Base-by-base conservation (phyloP, 2,888 invertebrate genomes). In the Zonitis immaculata region DNA sequence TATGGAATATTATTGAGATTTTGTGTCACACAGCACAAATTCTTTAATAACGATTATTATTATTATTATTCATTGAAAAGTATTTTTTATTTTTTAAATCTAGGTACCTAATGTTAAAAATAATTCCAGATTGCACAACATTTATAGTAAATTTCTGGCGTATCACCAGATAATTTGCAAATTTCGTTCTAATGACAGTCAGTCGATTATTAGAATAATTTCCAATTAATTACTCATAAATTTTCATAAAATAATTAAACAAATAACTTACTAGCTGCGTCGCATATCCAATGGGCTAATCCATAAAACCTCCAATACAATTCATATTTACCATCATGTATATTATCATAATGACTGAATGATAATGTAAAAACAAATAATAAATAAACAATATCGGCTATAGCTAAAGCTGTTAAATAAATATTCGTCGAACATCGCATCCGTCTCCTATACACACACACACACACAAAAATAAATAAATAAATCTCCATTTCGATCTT, bases 351-450 rank as follows among this genome's bases (percentile, higher is more conserved):
- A 69, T 86, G 82, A 61, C 80, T 75, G 51, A 86, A 75, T 1
- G 84, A 83, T 50, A 88, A 75, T 32, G 84, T 73, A 63, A 88
- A 79, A 39, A 80, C 81, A 68, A 85, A 83, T 44, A 86, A 73
- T 52, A 89, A 77, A 74, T 87, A 87, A 52, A 87, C 76, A 54
- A 87, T 79, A 68, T 89, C 89, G 51, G 86, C 85, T 54, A 85
- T 78, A 42, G 88, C 88, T 60, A 89, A 74, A 0, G 86, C 87
- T 49, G 87, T 84, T 60, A 89, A 76, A 74, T 89, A 89, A 54
- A 82, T 80, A 74, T 89, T 88, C 53, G 88, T 89, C 32, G 88
- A 87, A 57, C 85, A 83, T 66, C 85, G 77, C 88, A 89, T 89
- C 46, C 86, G 81, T 60, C 83, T 78, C 60, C 81, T 81, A 65